These are phyloP conservation scores for Cheirogaleus major DNA, from an alignment of 2,797 vertebrate species.

Conservation along the genomic window DNA sequence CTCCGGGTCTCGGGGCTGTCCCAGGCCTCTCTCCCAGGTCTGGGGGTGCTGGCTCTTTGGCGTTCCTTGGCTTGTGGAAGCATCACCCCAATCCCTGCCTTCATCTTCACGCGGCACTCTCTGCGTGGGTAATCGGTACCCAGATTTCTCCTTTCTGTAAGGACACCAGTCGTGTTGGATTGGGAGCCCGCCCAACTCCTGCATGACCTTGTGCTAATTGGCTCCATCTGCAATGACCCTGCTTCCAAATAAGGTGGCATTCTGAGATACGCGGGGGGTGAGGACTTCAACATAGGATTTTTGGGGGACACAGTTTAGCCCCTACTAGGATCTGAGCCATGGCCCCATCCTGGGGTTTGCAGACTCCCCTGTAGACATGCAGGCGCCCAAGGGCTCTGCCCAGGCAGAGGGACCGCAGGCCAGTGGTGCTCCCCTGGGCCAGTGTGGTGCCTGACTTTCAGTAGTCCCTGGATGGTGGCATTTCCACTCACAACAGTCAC, in stretches of 20 bases:
- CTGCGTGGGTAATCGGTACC: neutral
- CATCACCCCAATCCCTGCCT: neutral
- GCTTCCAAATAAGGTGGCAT: neutral
- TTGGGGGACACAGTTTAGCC: neutral
- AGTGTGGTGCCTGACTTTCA: neutral
- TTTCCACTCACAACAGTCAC: no score
- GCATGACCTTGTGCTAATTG: neutral
- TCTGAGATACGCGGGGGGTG: neutral
- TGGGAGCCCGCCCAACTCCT: neutral
- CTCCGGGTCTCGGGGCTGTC: rapidly evolving
- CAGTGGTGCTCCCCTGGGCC: neutral
- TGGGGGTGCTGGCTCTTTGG: neutral
- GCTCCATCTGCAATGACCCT: neutral
- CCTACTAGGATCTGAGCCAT: neutral
- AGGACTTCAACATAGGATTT: neutral
- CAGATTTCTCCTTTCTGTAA: neutral
- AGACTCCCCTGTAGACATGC: neutral
- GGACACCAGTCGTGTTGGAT: neutral
- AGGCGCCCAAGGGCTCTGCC: neutral
- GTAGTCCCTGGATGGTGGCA: neutral
- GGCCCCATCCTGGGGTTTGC: neutral
- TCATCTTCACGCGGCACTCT: neutral
- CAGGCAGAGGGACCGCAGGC: neutral
- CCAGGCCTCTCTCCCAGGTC: neutral
- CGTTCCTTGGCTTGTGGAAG: neutral